These are phyloP conservation scores for Steinernema khuongi DNA, from an alignment of 1,140 invertebrate species.

Conservation along the genomic window DNA sequence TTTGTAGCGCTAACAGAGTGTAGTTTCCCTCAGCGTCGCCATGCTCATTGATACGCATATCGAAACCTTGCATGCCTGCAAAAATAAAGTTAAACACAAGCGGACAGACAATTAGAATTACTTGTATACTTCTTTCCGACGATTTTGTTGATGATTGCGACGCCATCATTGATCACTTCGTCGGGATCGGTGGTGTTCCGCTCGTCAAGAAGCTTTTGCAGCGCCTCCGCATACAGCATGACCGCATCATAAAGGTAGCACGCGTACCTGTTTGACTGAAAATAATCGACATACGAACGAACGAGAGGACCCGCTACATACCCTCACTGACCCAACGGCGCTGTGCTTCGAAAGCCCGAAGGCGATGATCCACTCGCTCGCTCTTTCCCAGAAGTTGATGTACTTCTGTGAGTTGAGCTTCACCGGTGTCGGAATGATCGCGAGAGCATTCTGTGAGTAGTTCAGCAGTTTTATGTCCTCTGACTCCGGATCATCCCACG, in stretches of 20 bases:
- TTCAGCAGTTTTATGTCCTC: constrained; percentile 45
- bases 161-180: constrained; percentile 66
- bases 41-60: constrained; percentile 79
- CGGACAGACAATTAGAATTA: constrained; percentile 73
- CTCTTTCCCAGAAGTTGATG: constrained; percentile 48
- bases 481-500: constrained; percentile 45
- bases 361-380: constrained; percentile 43
- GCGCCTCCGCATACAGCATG: constrained; percentile 77
- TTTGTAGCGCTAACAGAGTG: constrained; percentile 74
- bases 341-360: constrained; percentile 45
- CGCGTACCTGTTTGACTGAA: constrained; percentile 79
- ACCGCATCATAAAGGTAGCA: constrained; percentile 93
- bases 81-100: constrained; percentile 10
- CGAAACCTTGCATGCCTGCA: constrained; percentile 82
- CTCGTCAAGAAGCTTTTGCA: constrained; percentile 70
- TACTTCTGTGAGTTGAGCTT: constrained; percentile 37
- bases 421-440: constrained; percentile 57
- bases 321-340: constrained; percentile 52
- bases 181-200: constrained; percentile 66
- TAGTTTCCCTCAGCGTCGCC: constrained; percentile 95
- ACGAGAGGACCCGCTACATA: constrained; percentile 58
- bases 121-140: constrained; percentile 67
- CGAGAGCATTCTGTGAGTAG: constrained; percentile 48
- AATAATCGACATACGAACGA: constrained; percentile 19
- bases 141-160: constrained; percentile 68